Evolutionary conservation across 53 echinoderm and acorn worm genomes (phyloP), one percentile per base, ranked within the genome.

Genomic region (Glandiceps talaboti): DNA sequence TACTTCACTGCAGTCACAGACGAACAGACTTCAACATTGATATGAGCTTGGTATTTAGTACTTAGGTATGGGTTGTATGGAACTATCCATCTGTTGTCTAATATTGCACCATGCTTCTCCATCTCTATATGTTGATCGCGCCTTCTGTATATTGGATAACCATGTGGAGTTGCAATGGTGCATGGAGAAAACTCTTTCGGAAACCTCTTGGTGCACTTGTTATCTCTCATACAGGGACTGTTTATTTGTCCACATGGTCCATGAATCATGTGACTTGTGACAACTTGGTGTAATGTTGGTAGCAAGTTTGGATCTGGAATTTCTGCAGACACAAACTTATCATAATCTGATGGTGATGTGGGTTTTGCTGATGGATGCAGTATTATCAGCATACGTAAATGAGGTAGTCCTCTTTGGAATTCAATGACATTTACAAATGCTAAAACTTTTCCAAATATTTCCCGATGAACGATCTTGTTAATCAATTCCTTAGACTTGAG

Each of bases 341-440:
- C 30, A 25, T 45, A 45, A 27, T 84, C 31, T 27, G 77, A 77
- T 31, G 86, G 77, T 30, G 73, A 75, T 72, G 30, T 30, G 28
- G 77, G 28, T 84, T 82, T 84, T 28, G 33, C 74, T 27, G 73
- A 31, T 74, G 77, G 27, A 29, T 33, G 25, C 0, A 84, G 75
- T 0, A 84, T 78, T 12, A 79, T 73, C 26, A 84, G 33, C 79
- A 84, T 31, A 26, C 79, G 84, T 27, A 73, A 84, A 74, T 84
- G 79, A 26, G 84, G 84, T 28, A 84, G 84, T 27, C 84, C 84
- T 28, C 79, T 29, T 76, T 84, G 75, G 73, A 79, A 84, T 31
- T 84, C 79, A 0, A 79, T 79, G 32, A 79, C 79, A 74, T 84
- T 30, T 26, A 77, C 27, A 30, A 33, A 31, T 0, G 84, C 79